These are phyloP conservation scores for Trematomus bernacchii DNA, from an alignment of 2,797 vertebrate genomes.

Conservation along the genomic window DNA sequence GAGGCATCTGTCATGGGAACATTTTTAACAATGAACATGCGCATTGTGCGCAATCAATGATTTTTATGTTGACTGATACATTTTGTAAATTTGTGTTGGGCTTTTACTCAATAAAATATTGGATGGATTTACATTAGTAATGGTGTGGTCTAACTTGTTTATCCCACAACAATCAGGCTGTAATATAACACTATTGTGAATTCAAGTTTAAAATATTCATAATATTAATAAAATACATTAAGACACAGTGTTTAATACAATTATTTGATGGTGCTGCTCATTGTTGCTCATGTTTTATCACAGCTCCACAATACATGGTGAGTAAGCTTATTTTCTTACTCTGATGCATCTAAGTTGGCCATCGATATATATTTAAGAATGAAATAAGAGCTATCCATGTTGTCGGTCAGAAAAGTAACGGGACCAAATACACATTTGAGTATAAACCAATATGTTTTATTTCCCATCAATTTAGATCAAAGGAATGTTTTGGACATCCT, in stretches of 20 bases:
- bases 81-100: conserved; percentile 85
- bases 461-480: neutral
- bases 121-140: conserved; percentile 77
- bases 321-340: neutral
- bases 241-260: neutral
- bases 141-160: conserved; percentile 24
- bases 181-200: neutral
- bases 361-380: neutral
- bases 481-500: neutral
- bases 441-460: neutral
- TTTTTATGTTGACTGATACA: conserved; percentile 82
- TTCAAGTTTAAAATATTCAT: neutral
- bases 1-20: conserved; percentile 67
- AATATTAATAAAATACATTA: neutral
- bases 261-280: neutral
- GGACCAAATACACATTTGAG: too few species aligned
- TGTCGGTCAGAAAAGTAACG: neutral
- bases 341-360: neutral
- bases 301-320: neutral
- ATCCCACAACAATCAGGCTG: neutral
- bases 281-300: neutral
- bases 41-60: conserved; percentile 69
- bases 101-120: conserved; percentile 88
- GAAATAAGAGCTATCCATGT: neutral
- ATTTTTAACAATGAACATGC: conserved; percentile 79